Conservation (phyloP, 2,888 invertebrate genomes). For the Phengaris arion region DNA sequence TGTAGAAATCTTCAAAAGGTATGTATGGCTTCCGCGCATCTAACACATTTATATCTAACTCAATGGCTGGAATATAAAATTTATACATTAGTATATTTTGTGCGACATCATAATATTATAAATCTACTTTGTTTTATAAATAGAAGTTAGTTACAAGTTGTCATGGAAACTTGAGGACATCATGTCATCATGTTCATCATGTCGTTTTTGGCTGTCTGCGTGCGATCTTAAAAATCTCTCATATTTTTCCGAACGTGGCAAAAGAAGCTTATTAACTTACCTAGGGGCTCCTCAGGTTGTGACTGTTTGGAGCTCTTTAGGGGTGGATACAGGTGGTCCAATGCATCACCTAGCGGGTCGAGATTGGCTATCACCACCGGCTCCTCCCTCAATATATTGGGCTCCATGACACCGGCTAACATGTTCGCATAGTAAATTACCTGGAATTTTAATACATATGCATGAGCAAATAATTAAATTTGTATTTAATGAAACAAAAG, state of each 20-base stretch:
- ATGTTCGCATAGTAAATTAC: slow-evolving; percentile 93
- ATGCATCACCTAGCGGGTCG: slow-evolving; percentile 73
- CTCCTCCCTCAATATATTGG: slow-evolving; percentile 81
- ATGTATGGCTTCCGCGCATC: slow-evolving; percentile 91
- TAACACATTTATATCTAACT: slow-evolving; percentile 86
- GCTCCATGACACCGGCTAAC: slow-evolving; percentile 88
- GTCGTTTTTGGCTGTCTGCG: too few relatives aligned
- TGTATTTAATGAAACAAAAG: too few relatives aligned
- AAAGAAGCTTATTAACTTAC: slow-evolving; percentile 41
- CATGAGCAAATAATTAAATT: too few relatives aligned
- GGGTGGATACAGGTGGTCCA: slow-evolving; percentile 63
- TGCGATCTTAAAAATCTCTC: too few relatives aligned
- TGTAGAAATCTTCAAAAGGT: slow-evolving; percentile 94
- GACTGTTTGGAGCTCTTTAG: slow-evolving; percentile 66
- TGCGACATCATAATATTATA: too few relatives aligned
- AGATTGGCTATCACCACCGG: slow-evolving; percentile 68
- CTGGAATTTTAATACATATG: slow-evolving; percentile 55
- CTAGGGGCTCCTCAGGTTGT: slow-evolving; percentile 81
- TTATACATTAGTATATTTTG: too few relatives aligned
- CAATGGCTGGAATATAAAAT: slow-evolving; percentile 77
- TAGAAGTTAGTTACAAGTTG: too few relatives aligned
- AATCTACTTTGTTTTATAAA: too few relatives aligned
- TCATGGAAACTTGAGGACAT: too few relatives aligned
- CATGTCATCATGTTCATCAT: too few relatives aligned
- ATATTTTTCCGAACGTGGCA: too few relatives aligned